A percentile compares a stretch with the other conserved stretches of the same genome.
phyloP scores from a whole-genome alignment of 2,797 vertebrate species.

The Gastrophryne carolinensis region DNA sequence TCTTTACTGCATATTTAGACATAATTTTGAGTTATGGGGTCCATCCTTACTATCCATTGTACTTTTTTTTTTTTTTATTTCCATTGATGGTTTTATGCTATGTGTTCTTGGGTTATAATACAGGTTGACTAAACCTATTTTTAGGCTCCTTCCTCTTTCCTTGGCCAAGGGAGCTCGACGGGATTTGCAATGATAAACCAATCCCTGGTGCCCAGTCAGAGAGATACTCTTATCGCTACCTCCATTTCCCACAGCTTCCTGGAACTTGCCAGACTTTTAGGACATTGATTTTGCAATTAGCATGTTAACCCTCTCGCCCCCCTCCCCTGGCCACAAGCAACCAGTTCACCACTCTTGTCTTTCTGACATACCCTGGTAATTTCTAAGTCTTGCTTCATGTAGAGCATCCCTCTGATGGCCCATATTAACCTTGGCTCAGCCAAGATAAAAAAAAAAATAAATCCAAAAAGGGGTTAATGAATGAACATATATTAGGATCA shows the following conservation, averaged over 20 bases:
- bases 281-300: constrained; percentile 99
- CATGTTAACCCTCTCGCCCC: constrained; percentile 89
- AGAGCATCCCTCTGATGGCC: too few species aligned
- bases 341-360: too few species aligned
- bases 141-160: constrained; percentile 71
- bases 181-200: constrained; percentile 89
- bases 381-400: too few species aligned
- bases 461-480: too few species aligned
- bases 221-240: constrained; percentile 57
- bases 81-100: not conserved
- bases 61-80: not conserved
- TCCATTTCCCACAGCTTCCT: constrained; percentile 84
- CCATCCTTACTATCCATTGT: too few species aligned
- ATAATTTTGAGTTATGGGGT: too few species aligned
- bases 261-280: constrained; percentile 99
- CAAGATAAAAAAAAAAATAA: too few species aligned
- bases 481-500: too few species aligned
- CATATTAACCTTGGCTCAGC: too few species aligned
- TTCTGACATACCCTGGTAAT: too few species aligned
- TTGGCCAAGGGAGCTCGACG: constrained; percentile 82
- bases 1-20: too few species aligned
- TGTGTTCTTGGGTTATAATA: not conserved
- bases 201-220: constrained; percentile 97
- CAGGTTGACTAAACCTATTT: constrained; percentile 61
- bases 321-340: constrained; percentile 65